Evolutionary conservation across 2,888 invertebrate genomes (phyloP), one percentile per base, ranked within the genome.

Genomic region (Polylopha cassiicola): DNA sequence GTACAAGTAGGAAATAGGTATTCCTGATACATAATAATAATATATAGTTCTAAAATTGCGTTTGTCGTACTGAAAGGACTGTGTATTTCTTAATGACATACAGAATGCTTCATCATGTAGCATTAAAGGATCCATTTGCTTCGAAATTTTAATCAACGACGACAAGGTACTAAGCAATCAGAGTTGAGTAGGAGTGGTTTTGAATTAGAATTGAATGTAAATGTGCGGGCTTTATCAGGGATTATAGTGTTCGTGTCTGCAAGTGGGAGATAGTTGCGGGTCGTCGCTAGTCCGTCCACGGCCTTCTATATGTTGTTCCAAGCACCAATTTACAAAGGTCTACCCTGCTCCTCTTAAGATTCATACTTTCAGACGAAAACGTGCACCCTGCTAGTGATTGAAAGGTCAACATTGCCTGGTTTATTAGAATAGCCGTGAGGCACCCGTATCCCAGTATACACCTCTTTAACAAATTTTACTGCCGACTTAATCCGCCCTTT

Each of bases 191-290:
- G 73, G 56, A 73, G 66, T 72, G 75, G 78, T 73, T 68, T 67
- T 74, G 69, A 84, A 85, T 85, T 82, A 82, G 84, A 84, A 85
- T 85, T 85, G 84, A 85, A 86, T 86, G 86, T 86, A 86, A 86
- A 86, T 86, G 86, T 86, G 86, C 86, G 86, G 86, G 86, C 82
- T 84, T 86, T 86, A 86, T 86, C 86, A 79, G 75, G 85, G 86
- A 86, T 86, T 86, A 86, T 86, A 86, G 86, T 86, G 81, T 76
- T 77, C 80, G 78, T 65, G 71, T 78, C 84, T 85, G 85, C 74
- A 67, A 75, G 60, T 65, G 62, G 67, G 72, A 85, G 85, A 85
- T 85, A 85, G 85, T 85, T 84, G 74, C 60, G 71, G 69, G 58
- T 62, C 62, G 47, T 44, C 56, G 61, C 65, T 59, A 60, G 64